phyloP scores from a whole-genome alignment of 1,140 invertebrate genomes.

The Hylaeus volcanicus region DNA sequence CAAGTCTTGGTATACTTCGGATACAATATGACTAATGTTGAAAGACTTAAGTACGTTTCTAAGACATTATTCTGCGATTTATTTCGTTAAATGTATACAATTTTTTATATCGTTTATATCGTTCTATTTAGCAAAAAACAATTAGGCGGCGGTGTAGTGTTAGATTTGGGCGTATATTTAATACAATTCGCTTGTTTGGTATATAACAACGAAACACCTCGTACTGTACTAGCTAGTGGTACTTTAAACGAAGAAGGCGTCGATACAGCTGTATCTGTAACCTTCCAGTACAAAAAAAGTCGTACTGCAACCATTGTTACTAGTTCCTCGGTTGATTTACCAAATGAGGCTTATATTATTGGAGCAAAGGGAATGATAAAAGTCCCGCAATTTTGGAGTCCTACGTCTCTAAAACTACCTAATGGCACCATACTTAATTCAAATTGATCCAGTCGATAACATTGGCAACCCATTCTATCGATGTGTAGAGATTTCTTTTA shows the following conservation, averaged over 20 bases:
- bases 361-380: conserved; percentile 86
- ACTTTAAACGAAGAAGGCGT: conserved; percentile 86
- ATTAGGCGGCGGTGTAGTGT: conserved; percentile 89
- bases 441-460: no score
- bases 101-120: no score
- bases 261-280: conserved; percentile 84
- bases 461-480: no score
- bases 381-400: conserved; percentile 81
- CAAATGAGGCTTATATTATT: conserved; percentile 85
- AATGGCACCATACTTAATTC: no score
- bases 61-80: not conserved
- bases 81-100: not conserved
- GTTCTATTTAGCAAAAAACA: conserved; percentile 78
- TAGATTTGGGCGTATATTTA: conserved; percentile 92
- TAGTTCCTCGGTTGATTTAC: conserved; percentile 79
- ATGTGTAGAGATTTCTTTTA: no score
- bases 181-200: conserved; percentile 88
- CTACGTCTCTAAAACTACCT: conserved; percentile 71
- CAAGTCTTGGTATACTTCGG: conserved; percentile 87
- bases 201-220: conserved; percentile 85
- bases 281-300: conserved; percentile 84
- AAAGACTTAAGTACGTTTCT: conserved; percentile 84
- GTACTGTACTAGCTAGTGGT: conserved; percentile 83
- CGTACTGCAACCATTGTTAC: conserved; percentile 84
- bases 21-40: conserved; percentile 80